Conservation (phyloP, 1,140 invertebrate species). For the Heliconius hewitsoni region DNA sequence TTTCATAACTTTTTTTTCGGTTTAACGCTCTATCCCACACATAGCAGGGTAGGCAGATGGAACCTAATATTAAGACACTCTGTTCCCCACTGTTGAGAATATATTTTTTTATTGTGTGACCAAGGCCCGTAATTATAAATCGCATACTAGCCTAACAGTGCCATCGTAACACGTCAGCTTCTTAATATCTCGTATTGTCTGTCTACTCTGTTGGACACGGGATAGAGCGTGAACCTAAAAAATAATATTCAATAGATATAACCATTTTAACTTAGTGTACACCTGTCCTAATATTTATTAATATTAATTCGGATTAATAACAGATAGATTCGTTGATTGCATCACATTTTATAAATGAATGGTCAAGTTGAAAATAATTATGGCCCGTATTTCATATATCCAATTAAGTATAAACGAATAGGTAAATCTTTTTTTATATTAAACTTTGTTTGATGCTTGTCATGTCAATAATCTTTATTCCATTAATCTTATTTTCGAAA, state of each 20-base stretch:
- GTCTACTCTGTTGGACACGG: background rate
- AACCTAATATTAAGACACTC: too few species aligned
- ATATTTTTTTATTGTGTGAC: too few species aligned
- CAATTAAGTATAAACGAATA: conserved; percentile 11
- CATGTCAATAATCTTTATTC: too few species aligned
- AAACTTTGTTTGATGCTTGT: too few species aligned
- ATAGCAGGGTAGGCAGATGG: too few species aligned
- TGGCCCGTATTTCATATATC: background rate
- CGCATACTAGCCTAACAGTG: too few species aligned
- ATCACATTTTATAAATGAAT: background rate
- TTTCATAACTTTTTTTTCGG: too few species aligned
- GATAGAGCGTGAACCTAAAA: background rate
- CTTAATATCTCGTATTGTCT: background rate
- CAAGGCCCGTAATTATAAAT: too few species aligned
- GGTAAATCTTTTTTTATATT: background rate
- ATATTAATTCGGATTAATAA: background rate
- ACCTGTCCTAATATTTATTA: background rate
- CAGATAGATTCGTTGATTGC: conserved; percentile 10
- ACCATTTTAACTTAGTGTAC: background rate
- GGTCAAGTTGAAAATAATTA: background rate
- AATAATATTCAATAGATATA: background rate
- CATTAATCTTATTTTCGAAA: too few species aligned
- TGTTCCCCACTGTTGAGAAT: too few species aligned
- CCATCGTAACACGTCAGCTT: too few species aligned
- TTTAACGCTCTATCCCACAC: too few species aligned